Evolutionary conservation across 2,113 vertebrate species (phyloP).

Genomic region (Clarias batrachus): DNA sequence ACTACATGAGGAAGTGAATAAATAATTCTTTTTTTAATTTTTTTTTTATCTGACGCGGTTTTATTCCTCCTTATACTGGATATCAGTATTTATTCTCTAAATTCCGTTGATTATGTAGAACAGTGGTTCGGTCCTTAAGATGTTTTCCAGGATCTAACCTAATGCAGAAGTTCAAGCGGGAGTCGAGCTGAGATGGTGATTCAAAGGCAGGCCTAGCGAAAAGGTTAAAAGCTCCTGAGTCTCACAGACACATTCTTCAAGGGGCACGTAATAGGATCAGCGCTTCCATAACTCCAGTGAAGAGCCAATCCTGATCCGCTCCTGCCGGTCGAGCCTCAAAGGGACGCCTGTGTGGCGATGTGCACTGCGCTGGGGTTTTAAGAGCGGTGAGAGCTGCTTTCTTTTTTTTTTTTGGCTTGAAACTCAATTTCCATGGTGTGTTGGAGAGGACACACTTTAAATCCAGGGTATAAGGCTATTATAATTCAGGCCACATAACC

Average conservation of each 20-base stretch:
- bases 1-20: neutral
- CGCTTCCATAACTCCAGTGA: constrained; percentile 72
- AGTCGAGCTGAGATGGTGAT: constrained; percentile 54
- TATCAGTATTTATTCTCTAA: neutral
- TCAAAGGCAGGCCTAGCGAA: constrained; percentile 67
- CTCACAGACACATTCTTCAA: constrained; percentile 74
- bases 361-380: constrained; percentile 69
- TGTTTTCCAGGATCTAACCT: constrained; percentile 25
- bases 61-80: neutral
- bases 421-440: constrained; percentile 77
- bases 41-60: neutral
- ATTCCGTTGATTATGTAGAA: neutral
- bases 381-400: constrained; percentile 56
- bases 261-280: constrained; percentile 75
- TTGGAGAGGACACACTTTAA: constrained; percentile 70
- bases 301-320: constrained; percentile 73
- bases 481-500: constrained; percentile 69
- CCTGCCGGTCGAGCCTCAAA: constrained; percentile 72
- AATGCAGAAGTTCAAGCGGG: constrained; percentile 40
- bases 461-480: constrained; percentile 65
- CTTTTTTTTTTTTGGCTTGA: constrained; percentile 69
- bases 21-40: neutral
- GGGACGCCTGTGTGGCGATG: constrained; percentile 69
- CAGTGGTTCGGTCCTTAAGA: neutral
- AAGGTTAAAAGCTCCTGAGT: constrained; percentile 76